Percentiles rank a stretch among this genome's conserved stretches.
Evolutionary conservation across 2,797 vertebrate genomes (phyloP).

Genomic region (Pantherophis vulpinus): DNA sequence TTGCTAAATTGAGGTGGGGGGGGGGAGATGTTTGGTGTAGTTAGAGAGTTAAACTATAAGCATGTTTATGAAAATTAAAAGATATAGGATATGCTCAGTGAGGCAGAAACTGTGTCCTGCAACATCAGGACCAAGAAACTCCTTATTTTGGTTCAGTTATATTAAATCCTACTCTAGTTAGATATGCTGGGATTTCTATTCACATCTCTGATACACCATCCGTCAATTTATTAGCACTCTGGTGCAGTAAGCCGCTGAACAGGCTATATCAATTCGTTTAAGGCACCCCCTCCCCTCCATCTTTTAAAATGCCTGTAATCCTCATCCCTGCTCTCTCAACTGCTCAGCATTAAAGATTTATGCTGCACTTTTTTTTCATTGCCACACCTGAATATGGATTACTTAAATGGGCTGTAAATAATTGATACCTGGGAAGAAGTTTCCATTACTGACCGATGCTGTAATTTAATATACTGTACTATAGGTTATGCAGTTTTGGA

Average conservation of each 20-base stretch:
- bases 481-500: conserved; percentile 81
- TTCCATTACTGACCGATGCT: conserved; percentile 91
- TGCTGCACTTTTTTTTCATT: conserved; percentile 85
- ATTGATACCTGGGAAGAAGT: conserved; percentile 98
- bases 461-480: conserved; percentile 97
- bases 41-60: conserved; percentile 60
- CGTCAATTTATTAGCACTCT: conserved; percentile 80
- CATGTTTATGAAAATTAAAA: conserved; percentile 61
- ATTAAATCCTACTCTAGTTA: conserved; percentile 70
- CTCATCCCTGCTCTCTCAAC: conserved; percentile 81
- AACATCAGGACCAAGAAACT: conserved; percentile 71
- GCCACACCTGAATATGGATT: conserved; percentile 99
- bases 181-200: conserved; percentile 74
- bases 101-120: conserved; percentile 64
- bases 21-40: conserved; percentile 49
- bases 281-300: conserved; percentile 23
- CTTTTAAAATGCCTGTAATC: conserved; percentile 81
- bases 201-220: conserved; percentile 75
- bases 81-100: conserved; percentile 54
- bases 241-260: conserved; percentile 76
- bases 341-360: conserved; percentile 90
- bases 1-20: conserved; percentile 25
- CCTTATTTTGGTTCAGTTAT: conserved; percentile 70
- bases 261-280: conserved; percentile 74
- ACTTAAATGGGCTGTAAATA: conserved; percentile 98